Evolutionary conservation across 2,113 vertebrate species (phyloP).

Genomic region (Paedocypris sp.): DNA sequence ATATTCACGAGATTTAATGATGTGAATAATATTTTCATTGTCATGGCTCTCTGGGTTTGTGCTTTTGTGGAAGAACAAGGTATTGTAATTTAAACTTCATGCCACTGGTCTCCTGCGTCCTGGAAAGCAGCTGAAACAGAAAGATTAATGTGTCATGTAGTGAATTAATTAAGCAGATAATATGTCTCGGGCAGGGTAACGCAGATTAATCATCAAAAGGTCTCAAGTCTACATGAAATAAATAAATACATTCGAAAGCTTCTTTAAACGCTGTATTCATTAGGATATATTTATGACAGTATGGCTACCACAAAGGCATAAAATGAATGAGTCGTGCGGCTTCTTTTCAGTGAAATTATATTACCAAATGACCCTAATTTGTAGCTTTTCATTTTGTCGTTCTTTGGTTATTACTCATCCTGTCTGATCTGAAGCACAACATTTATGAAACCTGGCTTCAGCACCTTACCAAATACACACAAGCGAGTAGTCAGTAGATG

Average conservation of each 20-base stretch:
- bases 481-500: too few species aligned
- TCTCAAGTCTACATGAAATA: slow-evolving; percentile 57
- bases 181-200: slow-evolving; percentile 52
- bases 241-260: slow-evolving; percentile 62
- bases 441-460: neutral
- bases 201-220: slow-evolving; percentile 63
- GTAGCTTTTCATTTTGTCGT: slow-evolving; percentile 54
- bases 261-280: slow-evolving; percentile 59
- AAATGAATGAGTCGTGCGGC: slow-evolving; percentile 55
- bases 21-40: too few species aligned
- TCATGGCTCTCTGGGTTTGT: too few species aligned
- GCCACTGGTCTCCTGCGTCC: neutral
- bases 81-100: too few species aligned
- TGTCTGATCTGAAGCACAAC: slow-evolving; percentile 50
- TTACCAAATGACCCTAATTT: slow-evolving; percentile 62
- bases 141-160: slow-evolving; percentile 65
- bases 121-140: slow-evolving; percentile 31
- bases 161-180: slow-evolving; percentile 66
- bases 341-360: slow-evolving; percentile 53
- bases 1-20: too few species aligned
- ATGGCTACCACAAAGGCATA: slow-evolving; percentile 41
- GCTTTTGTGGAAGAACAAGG: too few species aligned
- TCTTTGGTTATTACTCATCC: slow-evolving; percentile 61
- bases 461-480: too few species aligned
- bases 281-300: slow-evolving; percentile 56